These are phyloP conservation scores for Mermis nigrescens DNA, from an alignment of 2,888 invertebrate species.

Conservation along the genomic window DNA sequence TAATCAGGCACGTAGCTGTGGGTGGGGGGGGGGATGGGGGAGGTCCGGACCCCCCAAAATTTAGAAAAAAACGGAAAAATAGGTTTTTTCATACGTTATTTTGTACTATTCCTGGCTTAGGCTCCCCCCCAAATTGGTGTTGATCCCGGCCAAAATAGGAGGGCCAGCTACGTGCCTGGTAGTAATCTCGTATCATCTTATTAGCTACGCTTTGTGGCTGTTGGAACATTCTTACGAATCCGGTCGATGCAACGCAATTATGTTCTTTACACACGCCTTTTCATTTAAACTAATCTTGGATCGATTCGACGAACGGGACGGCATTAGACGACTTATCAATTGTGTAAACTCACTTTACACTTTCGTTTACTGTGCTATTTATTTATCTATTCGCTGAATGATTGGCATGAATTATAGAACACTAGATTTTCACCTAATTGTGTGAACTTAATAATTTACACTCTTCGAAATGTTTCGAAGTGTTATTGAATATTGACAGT, in stretches of 20 bases:
- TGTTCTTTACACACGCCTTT: slow-evolving; percentile 89
- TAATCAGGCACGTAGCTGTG: no score
- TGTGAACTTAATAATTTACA: neutral
- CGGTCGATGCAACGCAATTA: slow-evolving; percentile 86
- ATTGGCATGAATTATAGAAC: neutral
- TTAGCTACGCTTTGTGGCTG: slow-evolving; percentile 74
- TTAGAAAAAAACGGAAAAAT: no score
- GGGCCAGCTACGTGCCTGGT: no score
- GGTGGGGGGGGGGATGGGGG: no score
- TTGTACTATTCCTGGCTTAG: no score
- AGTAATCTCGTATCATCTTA: slow-evolving; percentile 9
- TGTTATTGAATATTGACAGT: neutral
- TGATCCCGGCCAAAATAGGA: no score
- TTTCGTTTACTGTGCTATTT: neutral
- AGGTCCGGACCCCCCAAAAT: no score
- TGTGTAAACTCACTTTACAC: slow-evolving; percentile 44
- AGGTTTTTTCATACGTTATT: no score
- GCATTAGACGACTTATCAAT: slow-evolving; percentile 75
- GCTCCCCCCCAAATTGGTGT: no score
- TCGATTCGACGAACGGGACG: slow-evolving; percentile 83
- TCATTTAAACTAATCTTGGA: slow-evolving; percentile 77
- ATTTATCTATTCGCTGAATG: neutral
- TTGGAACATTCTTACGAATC: slow-evolving; percentile 90
- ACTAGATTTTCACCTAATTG: no score
- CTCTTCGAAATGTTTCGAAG: neutral